Conservation (phyloP, 2,113 vertebrate species). For the Capricornis sumatraensis region DNA sequence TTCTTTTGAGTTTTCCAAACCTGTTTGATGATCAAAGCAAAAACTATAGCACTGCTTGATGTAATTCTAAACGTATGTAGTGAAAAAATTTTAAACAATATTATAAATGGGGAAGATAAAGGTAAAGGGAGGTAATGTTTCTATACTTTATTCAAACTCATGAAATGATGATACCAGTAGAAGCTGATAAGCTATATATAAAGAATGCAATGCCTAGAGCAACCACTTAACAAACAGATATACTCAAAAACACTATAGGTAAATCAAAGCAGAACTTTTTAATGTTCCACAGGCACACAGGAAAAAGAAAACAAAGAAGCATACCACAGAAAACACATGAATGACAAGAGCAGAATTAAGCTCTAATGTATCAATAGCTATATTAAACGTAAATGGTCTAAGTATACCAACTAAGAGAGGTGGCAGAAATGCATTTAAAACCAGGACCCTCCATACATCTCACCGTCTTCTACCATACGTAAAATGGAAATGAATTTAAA, state of each 20-base stretch:
- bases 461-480: fast-evolving
- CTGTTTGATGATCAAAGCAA: background rate
- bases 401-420: background rate
- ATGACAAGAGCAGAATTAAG: background rate
- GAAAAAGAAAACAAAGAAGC: background rate
- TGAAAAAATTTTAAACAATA: background rate
- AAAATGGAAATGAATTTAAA: background rate
- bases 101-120: background rate
- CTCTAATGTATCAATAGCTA: background rate
- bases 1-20: background rate
- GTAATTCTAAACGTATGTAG: background rate
- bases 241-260: background rate
- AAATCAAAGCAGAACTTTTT: background rate
- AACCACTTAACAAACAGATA: background rate
- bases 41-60: background rate
- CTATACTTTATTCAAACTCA: background rate
- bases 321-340: background rate
- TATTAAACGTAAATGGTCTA: background rate
- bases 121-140: background rate
- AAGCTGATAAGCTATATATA: background rate
- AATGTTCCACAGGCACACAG: background rate
- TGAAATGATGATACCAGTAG: background rate
- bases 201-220: background rate
- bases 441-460: background rate
- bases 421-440: background rate